A percentile compares a stretch with the other conserved stretches of the same genome.
phyloP scores from a whole-genome alignment of 2,797 vertebrate species.

The Setipinna tenuifilis region DNA sequence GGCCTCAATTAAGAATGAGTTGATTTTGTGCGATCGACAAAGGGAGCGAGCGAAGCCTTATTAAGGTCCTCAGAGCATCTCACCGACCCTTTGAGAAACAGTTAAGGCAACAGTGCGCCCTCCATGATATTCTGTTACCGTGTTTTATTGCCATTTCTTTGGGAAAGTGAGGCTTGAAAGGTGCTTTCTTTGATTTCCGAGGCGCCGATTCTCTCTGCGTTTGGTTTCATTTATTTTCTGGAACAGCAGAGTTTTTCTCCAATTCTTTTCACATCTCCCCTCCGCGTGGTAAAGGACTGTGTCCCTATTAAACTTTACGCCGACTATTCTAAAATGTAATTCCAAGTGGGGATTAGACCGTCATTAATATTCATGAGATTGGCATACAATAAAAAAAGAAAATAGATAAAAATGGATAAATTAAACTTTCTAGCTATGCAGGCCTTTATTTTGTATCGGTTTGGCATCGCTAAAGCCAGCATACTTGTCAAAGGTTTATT shows the following conservation, averaged over 20 bases:
- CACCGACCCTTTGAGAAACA: slow-evolving; percentile 71
- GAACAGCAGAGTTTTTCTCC: slow-evolving; percentile 57
- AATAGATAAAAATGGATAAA: slow-evolving; percentile 65
- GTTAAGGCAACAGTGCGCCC: slow-evolving; percentile 75
- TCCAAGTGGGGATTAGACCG: slow-evolving; percentile 80
- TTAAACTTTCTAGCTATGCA: slow-evolving; percentile 57
- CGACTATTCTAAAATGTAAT: slow-evolving; percentile 79
- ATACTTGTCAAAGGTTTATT: neutral
- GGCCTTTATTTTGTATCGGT: slow-evolving; percentile 27
- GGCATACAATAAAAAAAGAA: slow-evolving; percentile 70
- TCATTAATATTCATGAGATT: slow-evolving; percentile 83
- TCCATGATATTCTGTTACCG: slow-evolving; percentile 76
- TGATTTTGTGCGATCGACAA: slow-evolving; percentile 82
- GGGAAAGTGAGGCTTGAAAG: slow-evolving; percentile 63
- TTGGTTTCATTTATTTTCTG: slow-evolving; percentile 61
- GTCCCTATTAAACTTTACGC: slow-evolving; percentile 78
- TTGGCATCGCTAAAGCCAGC: slow-evolving; percentile 30
- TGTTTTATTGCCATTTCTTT: slow-evolving; percentile 74
- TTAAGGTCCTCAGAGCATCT: slow-evolving; percentile 70
- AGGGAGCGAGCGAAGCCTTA: slow-evolving; percentile 75
- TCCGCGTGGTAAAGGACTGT: slow-evolving; percentile 69
- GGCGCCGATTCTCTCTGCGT: slow-evolving; percentile 51
- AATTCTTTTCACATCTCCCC: slow-evolving; percentile 58
- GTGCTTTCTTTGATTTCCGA: slow-evolving; percentile 71
- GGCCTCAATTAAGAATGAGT: slow-evolving; percentile 79